phyloP scores from a whole-genome alignment of 2,113 vertebrate species.

The Centrocercus urophasianus region DNA sequence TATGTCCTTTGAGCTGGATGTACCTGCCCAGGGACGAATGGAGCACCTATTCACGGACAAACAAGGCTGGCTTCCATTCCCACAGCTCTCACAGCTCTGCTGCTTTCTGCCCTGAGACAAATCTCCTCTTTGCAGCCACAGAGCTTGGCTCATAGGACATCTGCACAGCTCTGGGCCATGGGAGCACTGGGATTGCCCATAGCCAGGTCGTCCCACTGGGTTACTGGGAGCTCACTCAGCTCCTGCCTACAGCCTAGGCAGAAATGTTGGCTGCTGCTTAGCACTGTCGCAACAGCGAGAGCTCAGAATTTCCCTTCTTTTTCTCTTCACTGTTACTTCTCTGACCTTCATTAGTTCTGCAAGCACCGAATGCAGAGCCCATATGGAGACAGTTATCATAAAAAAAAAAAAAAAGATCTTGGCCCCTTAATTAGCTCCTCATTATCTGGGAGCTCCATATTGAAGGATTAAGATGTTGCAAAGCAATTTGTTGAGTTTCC shows the following conservation, averaged over 20 bases:
- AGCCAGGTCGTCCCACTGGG: background rate
- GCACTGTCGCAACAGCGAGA: background rate
- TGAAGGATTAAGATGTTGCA: background rate
- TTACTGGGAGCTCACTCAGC: background rate
- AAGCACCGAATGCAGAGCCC: background rate
- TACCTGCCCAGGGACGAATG: background rate
- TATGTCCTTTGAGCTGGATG: background rate
- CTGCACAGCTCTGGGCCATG: background rate
- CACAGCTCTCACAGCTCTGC: background rate
- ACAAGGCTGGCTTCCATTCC: background rate
- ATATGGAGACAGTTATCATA: slow-evolving; percentile 31
- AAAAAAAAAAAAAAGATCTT: background rate
- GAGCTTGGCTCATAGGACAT: background rate
- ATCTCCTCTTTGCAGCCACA: background rate
- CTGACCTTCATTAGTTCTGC: slow-evolving; percentile 54
- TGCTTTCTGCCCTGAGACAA: background rate
- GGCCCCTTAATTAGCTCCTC: slow-evolving; percentile 43
- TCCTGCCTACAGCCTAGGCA: slow-evolving; percentile 15
- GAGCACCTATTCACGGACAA: background rate
- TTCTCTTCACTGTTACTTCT: background rate
- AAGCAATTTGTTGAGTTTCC: background rate
- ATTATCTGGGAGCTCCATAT: background rate
- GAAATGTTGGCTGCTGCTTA: background rate
- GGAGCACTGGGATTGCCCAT: background rate
- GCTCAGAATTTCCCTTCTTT: background rate